Conservation (phyloP, 2,888 invertebrate genomes). For the Lithophane leautieri region DNA sequence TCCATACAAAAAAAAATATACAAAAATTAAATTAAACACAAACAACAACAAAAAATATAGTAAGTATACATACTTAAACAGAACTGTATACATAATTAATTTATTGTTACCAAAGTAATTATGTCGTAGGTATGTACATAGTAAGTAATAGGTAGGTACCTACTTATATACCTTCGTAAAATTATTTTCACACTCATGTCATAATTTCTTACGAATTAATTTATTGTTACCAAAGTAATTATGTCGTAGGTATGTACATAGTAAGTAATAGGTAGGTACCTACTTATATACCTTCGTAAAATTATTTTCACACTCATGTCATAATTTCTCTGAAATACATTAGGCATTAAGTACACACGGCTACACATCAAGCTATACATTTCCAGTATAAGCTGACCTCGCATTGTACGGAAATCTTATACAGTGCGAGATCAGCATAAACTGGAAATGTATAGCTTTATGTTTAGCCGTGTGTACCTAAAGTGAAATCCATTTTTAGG, state of each 20-base stretch:
- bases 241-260: background rate
- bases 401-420: no score
- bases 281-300: background rate
- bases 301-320: background rate
- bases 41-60: constrained; percentile 51
- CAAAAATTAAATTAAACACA: constrained; percentile 56
- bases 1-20: constrained; percentile 57
- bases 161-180: background rate
- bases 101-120: background rate
- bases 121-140: background rate
- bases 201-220: no score
- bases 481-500: background rate
- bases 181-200: constrained; percentile 4
- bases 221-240: background rate
- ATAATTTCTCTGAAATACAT: background rate
- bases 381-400: no score
- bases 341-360: no score
- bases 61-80: constrained; percentile 10
- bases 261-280: background rate
- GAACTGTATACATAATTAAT: constrained; percentile 30
- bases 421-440: no score
- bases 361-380: no score
- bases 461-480: no score
- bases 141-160: background rate
- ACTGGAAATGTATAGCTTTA: no score